These are phyloP conservation scores for Macaria notata DNA, from an alignment of 2,888 invertebrate genomes.

Conservation along the genomic window DNA sequence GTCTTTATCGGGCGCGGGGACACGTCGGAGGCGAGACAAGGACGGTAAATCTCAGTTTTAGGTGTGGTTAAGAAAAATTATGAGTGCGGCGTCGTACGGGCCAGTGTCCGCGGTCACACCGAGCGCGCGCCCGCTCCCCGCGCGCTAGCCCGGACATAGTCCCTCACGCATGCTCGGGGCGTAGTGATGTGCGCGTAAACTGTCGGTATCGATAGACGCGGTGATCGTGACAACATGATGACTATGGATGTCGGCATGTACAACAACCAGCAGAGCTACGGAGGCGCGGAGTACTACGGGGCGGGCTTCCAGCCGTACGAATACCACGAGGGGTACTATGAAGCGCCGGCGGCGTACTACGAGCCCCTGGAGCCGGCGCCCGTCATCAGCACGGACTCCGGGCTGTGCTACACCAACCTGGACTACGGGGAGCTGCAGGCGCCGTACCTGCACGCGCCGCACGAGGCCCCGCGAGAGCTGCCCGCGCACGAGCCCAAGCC, in stretches of 20 bases:
- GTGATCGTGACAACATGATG: slow-evolving; percentile 84
- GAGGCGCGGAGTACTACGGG: slow-evolving; percentile 77
- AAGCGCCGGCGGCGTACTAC: slow-evolving; percentile 77
- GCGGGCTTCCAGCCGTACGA: slow-evolving; percentile 67
- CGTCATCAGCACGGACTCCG: slow-evolving; percentile 92
- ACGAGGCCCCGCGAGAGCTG: slow-evolving; percentile 82
- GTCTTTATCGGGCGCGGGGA: slow-evolving; percentile 48
- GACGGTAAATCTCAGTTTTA: slow-evolving; percentile 59
- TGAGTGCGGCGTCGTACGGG: slow-evolving; percentile 48
- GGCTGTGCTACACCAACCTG: slow-evolving; percentile 94
- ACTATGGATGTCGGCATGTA: slow-evolving; percentile 93
- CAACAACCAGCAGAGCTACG: slow-evolving; percentile 84
- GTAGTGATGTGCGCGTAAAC: slow-evolving; percentile 73
- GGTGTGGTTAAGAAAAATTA: slow-evolving; percentile 68
- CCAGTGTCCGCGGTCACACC: slow-evolving; percentile 70
- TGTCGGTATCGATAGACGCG: slow-evolving; percentile 61
- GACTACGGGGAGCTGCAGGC: slow-evolving; percentile 85
- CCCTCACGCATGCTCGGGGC: slow-evolving; percentile 50
- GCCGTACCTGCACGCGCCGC: slow-evolving; percentile 77
- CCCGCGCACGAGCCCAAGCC: slow-evolving; percentile 70
- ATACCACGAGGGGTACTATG: slow-evolving; percentile 75
- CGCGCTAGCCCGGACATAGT: slow-evolving; percentile 31
- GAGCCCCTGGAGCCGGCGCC: slow-evolving; percentile 78
- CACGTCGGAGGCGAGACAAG: slow-evolving; percentile 46
- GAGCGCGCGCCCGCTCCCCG: slow-evolving; percentile 68